phyloP scores from a whole-genome alignment of 1,140 invertebrate species.

The Helicoverpa armigera region DNA sequence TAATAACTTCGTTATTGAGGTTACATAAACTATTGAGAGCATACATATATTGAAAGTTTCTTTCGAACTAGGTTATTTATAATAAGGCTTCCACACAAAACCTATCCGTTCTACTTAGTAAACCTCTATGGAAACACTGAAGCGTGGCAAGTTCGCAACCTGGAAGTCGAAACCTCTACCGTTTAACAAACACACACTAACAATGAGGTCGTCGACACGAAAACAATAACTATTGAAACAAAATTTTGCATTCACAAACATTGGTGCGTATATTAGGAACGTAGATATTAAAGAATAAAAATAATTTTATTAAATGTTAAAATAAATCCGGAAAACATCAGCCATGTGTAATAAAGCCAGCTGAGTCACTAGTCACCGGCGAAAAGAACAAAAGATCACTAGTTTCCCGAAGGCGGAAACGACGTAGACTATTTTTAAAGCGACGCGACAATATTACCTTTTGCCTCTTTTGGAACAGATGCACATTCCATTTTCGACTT shows the following conservation, averaged over 20 bases:
- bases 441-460: slow-evolving; percentile 67
- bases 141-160: slow-evolving; percentile 20
- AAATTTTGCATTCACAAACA: slow-evolving; percentile 5
- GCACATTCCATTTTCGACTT: slow-evolving; percentile 65
- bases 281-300: neutral
- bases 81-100: slow-evolving; percentile 12
- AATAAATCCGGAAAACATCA: slow-evolving; percentile 45
- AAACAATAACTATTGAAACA: slow-evolving; percentile 35
- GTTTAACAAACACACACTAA: slow-evolving; percentile 20
- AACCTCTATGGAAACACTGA: slow-evolving; percentile 12
- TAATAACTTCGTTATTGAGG: neutral
- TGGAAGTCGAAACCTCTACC: slow-evolving; percentile 18
- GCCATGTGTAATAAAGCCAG: slow-evolving; percentile 52
- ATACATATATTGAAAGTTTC: neutral
- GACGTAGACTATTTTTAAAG: slow-evolving; percentile 79
- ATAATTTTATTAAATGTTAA: neutral
- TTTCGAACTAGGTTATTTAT: neutral
- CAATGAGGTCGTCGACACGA: slow-evolving; percentile 29
- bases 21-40: neutral
- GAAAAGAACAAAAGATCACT: slow-evolving; percentile 75
- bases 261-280: neutral
- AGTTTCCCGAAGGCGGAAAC: slow-evolving; percentile 80
- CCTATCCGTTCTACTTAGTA: slow-evolving; percentile 9
- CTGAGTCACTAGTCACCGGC: slow-evolving; percentile 53
- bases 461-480: slow-evolving; percentile 60